Evolutionary conservation across 2,797 vertebrate species (phyloP).

Genomic region (Simalia tracyae): DNA sequence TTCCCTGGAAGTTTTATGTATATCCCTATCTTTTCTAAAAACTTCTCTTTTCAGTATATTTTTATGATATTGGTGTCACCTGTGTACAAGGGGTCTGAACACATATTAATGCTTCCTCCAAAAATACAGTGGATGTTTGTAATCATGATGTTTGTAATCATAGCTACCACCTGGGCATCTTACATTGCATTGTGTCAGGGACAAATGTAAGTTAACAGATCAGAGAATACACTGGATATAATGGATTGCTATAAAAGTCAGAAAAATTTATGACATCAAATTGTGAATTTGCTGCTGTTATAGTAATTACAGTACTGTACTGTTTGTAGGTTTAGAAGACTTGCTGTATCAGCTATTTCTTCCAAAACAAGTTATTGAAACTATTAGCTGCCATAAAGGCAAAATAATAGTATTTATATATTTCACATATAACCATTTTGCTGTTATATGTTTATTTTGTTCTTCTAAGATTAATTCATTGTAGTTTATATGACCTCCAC

Average conservation of each 20-base stretch:
- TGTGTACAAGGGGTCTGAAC: slow-evolving; percentile 26
- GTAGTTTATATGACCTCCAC: not conserved
- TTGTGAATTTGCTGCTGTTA: not conserved
- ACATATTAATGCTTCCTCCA: slow-evolving; percentile 18
- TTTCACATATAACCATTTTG: not conserved
- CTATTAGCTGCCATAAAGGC: not conserved
- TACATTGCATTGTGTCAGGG: slow-evolving; percentile 35
- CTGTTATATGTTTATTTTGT: not conserved
- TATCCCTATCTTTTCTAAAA: slow-evolving; percentile 9
- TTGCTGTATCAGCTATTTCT: not conserved
- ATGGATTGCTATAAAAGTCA: slow-evolving; percentile 22
- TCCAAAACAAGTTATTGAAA: slow-evolving; percentile 27
- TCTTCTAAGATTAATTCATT: not conserved
- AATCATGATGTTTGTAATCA: slow-evolving; percentile 49
- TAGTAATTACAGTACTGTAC: not conserved
- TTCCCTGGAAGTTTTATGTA: not conserved
- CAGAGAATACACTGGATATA: not conserved
- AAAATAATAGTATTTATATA: not conserved
- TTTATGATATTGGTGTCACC: slow-evolving; percentile 10
- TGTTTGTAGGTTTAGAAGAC: slow-evolving; percentile 15
- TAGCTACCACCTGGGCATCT: slow-evolving; percentile 35
- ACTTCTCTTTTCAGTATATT: slow-evolving; percentile 26
- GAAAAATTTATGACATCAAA: slow-evolving; percentile 22
- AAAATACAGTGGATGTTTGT: slow-evolving; percentile 42
- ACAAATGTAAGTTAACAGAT: slow-evolving; percentile 12